These are phyloP conservation scores for Tenthredo scrophulariae DNA, from an alignment of 2,888 invertebrate species.

Conservation along the genomic window DNA sequence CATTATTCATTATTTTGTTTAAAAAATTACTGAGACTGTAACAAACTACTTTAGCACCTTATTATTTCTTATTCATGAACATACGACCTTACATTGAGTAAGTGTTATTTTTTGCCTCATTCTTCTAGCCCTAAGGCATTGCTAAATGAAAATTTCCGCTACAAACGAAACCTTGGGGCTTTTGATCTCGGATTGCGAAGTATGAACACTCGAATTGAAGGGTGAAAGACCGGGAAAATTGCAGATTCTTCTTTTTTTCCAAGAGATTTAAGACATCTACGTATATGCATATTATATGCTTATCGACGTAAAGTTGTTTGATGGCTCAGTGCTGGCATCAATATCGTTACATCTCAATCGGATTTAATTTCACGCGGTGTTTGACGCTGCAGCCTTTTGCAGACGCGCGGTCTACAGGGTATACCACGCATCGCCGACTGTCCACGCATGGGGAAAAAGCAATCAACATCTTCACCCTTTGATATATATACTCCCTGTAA, in stretches of 20 bases:
- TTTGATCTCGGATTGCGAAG: too few relatives aligned
- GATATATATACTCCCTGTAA: not conserved
- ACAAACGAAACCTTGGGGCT: too few relatives aligned
- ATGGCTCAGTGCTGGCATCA: not conserved
- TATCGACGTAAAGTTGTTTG: not conserved
- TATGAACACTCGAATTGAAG: too few relatives aligned
- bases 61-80: not conserved
- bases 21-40: not conserved
- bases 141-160: too few relatives aligned
- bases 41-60: not conserved
- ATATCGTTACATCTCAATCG: constrained; percentile 27
- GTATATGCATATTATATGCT: too few relatives aligned
- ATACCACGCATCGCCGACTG: constrained; percentile 36
- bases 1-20: not conserved
- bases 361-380: constrained; percentile 19
- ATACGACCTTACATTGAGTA: not conserved
- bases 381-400: not conserved
- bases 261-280: not conserved
- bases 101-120: not conserved
- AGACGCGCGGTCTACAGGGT: not conserved
- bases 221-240: not conserved
- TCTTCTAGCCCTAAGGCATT: not conserved
- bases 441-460: constrained; percentile 47
- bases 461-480: constrained; percentile 48
- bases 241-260: too few relatives aligned